These are phyloP conservation scores for Coturnix japonica DNA, from an alignment of 2,113 vertebrate genomes.

Conservation along the genomic window DNA sequence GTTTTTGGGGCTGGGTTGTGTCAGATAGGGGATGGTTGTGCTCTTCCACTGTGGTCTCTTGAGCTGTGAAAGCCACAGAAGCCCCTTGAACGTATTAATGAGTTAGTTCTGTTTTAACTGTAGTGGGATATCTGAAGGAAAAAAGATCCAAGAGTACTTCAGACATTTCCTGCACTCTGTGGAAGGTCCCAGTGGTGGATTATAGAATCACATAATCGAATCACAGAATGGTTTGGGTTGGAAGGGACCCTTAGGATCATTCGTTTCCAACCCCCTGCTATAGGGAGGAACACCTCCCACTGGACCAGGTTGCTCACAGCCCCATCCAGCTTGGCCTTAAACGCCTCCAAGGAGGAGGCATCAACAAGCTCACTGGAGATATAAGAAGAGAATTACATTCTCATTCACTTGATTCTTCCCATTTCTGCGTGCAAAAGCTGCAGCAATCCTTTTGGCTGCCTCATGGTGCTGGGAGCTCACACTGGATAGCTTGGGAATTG, in stretches of 20 bases:
- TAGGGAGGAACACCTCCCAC: too few relatives aligned
- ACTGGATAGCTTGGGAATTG: not conserved
- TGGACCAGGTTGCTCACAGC: too few relatives aligned
- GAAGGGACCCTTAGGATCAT: too few relatives aligned
- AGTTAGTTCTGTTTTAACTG: not conserved
- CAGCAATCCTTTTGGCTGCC: not conserved
- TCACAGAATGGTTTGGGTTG: too few relatives aligned
- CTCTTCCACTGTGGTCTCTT: not conserved
- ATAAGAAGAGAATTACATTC: too few relatives aligned
- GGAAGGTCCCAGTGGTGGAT: not conserved
- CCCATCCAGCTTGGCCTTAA: too few relatives aligned
- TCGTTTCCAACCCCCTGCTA: too few relatives aligned
- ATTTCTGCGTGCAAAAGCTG: not conserved
- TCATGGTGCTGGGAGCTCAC: not conserved
- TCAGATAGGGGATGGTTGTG: not conserved
- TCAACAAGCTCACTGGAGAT: too few relatives aligned
- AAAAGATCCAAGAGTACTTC: not conserved
- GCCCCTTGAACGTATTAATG: not conserved
- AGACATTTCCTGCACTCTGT: not conserved
- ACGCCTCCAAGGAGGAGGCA: too few relatives aligned
- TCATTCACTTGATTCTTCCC: not conserved
- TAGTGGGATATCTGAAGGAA: fast-evolving
- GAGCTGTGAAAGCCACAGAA: not conserved
- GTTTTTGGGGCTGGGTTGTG: not conserved
- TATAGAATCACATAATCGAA: too few relatives aligned